These are phyloP conservation scores for Phoxinus phoxinus DNA, from an alignment of 2,113 vertebrate species.

Conservation along the genomic window DNA sequence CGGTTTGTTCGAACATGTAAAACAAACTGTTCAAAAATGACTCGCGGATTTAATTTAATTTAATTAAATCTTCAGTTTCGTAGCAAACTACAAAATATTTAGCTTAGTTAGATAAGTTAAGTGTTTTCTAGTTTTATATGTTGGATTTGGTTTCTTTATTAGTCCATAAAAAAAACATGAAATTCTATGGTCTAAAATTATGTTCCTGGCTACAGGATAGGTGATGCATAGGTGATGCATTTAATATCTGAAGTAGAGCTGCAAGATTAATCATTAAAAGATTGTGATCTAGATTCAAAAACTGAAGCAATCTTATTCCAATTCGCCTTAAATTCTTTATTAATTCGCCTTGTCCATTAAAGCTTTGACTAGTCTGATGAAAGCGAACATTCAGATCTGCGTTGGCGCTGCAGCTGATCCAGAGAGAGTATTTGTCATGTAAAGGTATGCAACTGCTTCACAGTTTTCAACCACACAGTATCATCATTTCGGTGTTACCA, in stretches of 20 bases:
- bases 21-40: neutral
- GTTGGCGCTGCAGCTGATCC: no score
- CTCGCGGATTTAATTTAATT: neutral
- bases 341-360: no score
- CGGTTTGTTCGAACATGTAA: neutral
- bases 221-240: neutral
- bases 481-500: no score
- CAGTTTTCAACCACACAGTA: no score
- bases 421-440: no score
- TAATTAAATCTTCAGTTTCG: neutral
- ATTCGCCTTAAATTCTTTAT: no score
- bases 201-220: neutral
- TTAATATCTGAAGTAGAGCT: neutral
- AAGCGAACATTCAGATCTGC: no score
- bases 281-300: no score
- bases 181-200: neutral
- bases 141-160: neutral
- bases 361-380: no score
- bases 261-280: no score
- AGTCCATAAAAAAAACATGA: neutral
- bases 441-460: no score
- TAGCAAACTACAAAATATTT: neutral
- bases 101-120: neutral
- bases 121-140: neutral
- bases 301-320: no score